Evolutionary conservation across 2,888 invertebrate species (phyloP), one percentile per base, ranked within the genome.

Genomic region (Petrolisthes manimaculis): DNA sequence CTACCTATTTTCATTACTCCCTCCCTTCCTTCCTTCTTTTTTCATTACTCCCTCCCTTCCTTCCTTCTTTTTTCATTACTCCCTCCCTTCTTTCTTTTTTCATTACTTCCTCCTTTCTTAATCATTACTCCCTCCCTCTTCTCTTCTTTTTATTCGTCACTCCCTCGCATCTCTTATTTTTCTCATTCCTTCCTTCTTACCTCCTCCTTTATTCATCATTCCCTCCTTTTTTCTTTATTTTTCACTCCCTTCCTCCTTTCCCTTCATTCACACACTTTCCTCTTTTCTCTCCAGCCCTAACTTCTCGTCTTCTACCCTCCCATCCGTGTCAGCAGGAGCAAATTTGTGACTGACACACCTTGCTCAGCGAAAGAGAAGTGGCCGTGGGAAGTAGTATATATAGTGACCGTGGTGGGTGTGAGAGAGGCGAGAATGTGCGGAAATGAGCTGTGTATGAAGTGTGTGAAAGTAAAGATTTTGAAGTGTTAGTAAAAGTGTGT

Each of bases 201-300:
- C 24, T 8, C 18, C n/a, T n/a, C 74, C 74, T 74, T 21, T 74
- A 74, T 18, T 18, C 24, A 18, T 21, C 24, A 74, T 3, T 21
- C 12, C 12, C 24, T 8, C 24, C 74, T 3, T 1, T 12, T 67
- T 67, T 67, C 18, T 67, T 67, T 67, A 74, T 74, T 8, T 74
- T 74, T 18, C 53, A 9, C 18, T 9, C 53, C 6, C 18, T 2
- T 14, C n/a, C 37, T 37, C 61, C 61, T 61, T 18, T 61, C 77
- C 79, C 79, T 21, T 21, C 51, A 51, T 79, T n/a, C 51, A 14
- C 55, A 21, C 79, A 53, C 14, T n/a, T 14, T 9, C 79, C 54
- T 54, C 51, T n/a, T 79, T n/a, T 54, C 53, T n/a, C 79, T 54
- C 54, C 14, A 79, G 53, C 79, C 54, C 79, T 54, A 18, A 53